Percentiles rank a stretch among this genome's conserved stretches.
phyloP scores from a whole-genome alignment of 2,797 vertebrate species.

The Crenichthys baileyi region DNA sequence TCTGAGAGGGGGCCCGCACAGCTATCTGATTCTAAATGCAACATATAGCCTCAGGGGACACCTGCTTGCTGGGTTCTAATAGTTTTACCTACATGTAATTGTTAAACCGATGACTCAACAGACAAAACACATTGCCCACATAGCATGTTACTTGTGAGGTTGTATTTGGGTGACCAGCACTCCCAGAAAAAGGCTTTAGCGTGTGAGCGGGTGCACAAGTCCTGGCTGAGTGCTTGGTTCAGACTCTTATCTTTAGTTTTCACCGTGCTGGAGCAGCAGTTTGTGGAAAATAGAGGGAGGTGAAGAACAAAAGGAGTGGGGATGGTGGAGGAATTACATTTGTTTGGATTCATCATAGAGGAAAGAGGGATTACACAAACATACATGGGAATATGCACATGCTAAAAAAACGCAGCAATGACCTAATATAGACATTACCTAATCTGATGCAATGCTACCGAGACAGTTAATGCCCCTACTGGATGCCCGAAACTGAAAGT shows the following conservation, averaged over 20 bases:
- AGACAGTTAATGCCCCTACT: neutral
- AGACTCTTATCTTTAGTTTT: conserved; percentile 35
- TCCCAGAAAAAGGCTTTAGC: neutral
- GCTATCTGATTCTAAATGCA: conserved; percentile 18
- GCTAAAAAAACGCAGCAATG: conserved; percentile 14
- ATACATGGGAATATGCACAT: conserved; percentile 3
- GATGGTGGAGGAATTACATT: conserved; percentile 33
- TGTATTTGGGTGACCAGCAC: conserved; percentile 15
- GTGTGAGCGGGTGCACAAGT: neutral
- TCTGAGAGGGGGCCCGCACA: conserved; percentile 31
- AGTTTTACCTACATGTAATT: conserved; percentile 34
- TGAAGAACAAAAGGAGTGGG: conserved; percentile 38
- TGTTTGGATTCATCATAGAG: conserved; percentile 19
- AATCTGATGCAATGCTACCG: neutral
- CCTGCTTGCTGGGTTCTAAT: conserved; percentile 17
- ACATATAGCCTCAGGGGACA: conserved; percentile 13
- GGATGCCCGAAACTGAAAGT: neutral
- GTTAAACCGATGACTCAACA: neutral
- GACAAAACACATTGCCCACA: neutral
- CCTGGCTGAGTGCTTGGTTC: neutral
- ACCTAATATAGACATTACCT: neutral
- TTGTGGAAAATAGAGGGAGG: conserved; percentile 12
- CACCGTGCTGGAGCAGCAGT: conserved; percentile 11
- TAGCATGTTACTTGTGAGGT: neutral
- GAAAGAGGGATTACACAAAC: conserved; percentile 9